These are phyloP conservation scores for Alosa sapidissima DNA, from an alignment of 2,797 vertebrate genomes.

Conservation along the genomic window DNA sequence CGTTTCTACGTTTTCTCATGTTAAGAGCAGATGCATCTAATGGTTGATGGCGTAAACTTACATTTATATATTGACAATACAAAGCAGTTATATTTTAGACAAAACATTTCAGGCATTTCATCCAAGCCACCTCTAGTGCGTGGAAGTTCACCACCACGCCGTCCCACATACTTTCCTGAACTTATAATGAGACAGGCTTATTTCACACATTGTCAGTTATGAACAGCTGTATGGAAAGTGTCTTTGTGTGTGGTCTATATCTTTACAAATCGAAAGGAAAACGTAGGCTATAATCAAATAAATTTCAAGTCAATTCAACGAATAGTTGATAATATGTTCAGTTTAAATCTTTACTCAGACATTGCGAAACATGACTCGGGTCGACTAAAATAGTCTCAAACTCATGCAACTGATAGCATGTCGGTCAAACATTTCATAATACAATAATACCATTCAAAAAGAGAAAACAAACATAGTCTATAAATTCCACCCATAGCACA, in stretches of 20 bases:
- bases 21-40: neutral
- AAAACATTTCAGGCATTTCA: neutral
- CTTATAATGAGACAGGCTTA: neutral
- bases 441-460: too few relatives aligned
- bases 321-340: neutral
- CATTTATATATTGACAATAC: neutral
- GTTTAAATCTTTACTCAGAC: neutral
- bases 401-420: conserved; percentile 31
- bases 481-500: too few relatives aligned
- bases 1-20: neutral
- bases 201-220: neutral
- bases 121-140: neutral
- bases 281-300: neutral
- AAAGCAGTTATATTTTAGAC: neutral
- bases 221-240: neutral
- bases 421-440: neutral
- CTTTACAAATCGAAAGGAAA: neutral
- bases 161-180: neutral
- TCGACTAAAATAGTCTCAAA: conserved; percentile 51
- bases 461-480: too few relatives aligned
- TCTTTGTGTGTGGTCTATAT: neutral
- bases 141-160: neutral
- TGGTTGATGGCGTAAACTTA: neutral
- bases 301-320: neutral
- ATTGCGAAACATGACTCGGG: conserved; percentile 59